phyloP scores from a whole-genome alignment of 1,140 invertebrate genomes.

The Zaprionus ghesquierei region DNA sequence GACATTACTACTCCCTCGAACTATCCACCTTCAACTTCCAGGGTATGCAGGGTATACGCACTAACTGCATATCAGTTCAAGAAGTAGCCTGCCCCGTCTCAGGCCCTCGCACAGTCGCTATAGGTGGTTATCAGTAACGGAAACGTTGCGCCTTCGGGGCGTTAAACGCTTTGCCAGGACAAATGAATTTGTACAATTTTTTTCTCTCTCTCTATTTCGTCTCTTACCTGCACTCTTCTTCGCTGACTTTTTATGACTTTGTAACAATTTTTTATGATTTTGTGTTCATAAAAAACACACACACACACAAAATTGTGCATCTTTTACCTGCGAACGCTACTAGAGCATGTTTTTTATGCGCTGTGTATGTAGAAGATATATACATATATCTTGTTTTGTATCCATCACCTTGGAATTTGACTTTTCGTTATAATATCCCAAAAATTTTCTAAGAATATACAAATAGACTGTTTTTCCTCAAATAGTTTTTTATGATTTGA shows the following conservation, averaged over 20 bases:
- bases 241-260: slow-evolving; percentile 75
- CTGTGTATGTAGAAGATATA: slow-evolving; percentile 26
- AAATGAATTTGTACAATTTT: slow-evolving; percentile 39
- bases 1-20: too few species aligned
- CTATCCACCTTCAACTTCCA: not conserved
- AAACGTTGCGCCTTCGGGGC: slow-evolving; percentile 47
- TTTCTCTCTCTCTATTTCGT: slow-evolving; percentile 29
- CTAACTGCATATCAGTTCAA: slow-evolving; percentile 1
- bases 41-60: slow-evolving; percentile 20
- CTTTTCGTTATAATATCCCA: slow-evolving; percentile 73
- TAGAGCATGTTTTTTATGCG: slow-evolving; percentile 36
- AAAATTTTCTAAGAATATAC: slow-evolving; percentile 49
- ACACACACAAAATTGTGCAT: slow-evolving; percentile 46
- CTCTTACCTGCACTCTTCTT: slow-evolving; percentile 35
- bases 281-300: slow-evolving; percentile 55
- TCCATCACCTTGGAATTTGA: slow-evolving; percentile 62
- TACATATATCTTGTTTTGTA: slow-evolving; percentile 33
- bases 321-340: slow-evolving; percentile 48
- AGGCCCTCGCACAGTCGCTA: not conserved
- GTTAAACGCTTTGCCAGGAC: slow-evolving; percentile 64
- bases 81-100: not conserved
- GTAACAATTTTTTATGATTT: slow-evolving; percentile 79
- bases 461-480: slow-evolving; percentile 24
- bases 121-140: slow-evolving; percentile 69
- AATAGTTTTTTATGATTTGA: slow-evolving; percentile 9